Base-by-base conservation (phyloP, 1,140 invertebrate genomes). In the Lepidurus packardi region DNA sequence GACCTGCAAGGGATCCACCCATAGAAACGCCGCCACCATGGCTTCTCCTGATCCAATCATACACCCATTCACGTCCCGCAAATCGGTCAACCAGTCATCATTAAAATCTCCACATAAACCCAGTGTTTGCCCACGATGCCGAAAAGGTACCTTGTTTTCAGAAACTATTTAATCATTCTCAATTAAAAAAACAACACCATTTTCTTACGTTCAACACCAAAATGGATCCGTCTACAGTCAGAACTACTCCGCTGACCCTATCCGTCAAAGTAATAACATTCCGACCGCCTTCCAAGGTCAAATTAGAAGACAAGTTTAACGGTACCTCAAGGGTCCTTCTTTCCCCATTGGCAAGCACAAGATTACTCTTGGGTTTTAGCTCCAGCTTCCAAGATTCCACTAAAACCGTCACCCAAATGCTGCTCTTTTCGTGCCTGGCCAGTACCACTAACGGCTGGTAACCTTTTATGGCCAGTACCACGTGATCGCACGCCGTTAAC, bases 31-130 rank as follows among this genome's bases (percentile, higher is more conserved):
- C 9, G 78, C 78, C 42, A 47, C 43, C 78, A 78, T 78, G 42
- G 45, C 34, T 11, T 43, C 44, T 5, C 78, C 78, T 4, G 78
- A 78, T 10, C 73, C 74, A 13, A 78, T 43, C 11, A 45, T 74
- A 16, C 78, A 78, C 1, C 73, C 42, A 11, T 74, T 73, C 43
- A 43, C 34, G 53, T 78, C 78, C 43, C 78, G 73, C 42, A 78
- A 13, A 34, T 78, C 78, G 10, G 65, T 47, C 65, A 74, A 73
- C 43, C 25, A 47, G 47, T 78, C 78, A 8, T 43, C 73, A 43
- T 78, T 73, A 43, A 78, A 75, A 74, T 78, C 73, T 21, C 78
- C 78, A 43, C 78, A 78, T n/a, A 78, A 74, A 44, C 78, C 78
- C 9, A 74, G 74, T 34, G 75, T 74, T 45, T 78, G 74, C 44